phyloP scores from a whole-genome alignment of 2,797 vertebrate species.

The Manis crassicaudata region DNA sequence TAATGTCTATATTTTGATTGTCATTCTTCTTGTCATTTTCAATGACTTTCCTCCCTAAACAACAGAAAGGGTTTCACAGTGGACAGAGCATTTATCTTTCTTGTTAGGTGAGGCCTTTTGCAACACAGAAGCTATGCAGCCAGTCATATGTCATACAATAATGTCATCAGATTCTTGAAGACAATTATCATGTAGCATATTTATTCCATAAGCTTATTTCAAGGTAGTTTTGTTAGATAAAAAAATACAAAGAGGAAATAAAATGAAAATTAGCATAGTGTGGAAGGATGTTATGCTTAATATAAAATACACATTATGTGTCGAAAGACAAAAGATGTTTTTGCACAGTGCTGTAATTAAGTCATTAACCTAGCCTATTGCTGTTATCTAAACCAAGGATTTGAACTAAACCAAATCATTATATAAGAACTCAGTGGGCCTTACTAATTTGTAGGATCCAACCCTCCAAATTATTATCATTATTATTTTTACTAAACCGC shows the following conservation, averaged over 20 bases:
- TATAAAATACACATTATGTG: neutral
- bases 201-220: neutral
- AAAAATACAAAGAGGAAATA: neutral
- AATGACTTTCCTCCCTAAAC: slow-evolving; percentile 28
- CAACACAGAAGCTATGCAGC: neutral
- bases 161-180: neutral
- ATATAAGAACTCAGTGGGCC: neutral
- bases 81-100: slow-evolving; percentile 52
- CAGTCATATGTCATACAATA: neutral
- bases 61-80: slow-evolving; percentile 22
- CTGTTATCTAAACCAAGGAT: neutral
- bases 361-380: neutral
- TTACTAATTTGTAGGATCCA: neutral
- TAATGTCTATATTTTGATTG: slow-evolving; percentile 44
- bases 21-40: slow-evolving; percentile 4
- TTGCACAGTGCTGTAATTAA: neutral
- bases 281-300: neutral
- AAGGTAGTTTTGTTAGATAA: neutral
- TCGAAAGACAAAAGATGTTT: neutral
- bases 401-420: slow-evolving; percentile 15
- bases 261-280: neutral
- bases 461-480: neutral
- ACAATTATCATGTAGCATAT: neutral
- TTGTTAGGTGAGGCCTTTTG: slow-evolving; percentile 11
- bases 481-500: neutral